Percentiles rank a stretch among this genome's conserved stretches.
These are phyloP conservation scores for Spicauda simplicius DNA, from an alignment of 2,888 invertebrate genomes.

Conservation along the genomic window DNA sequence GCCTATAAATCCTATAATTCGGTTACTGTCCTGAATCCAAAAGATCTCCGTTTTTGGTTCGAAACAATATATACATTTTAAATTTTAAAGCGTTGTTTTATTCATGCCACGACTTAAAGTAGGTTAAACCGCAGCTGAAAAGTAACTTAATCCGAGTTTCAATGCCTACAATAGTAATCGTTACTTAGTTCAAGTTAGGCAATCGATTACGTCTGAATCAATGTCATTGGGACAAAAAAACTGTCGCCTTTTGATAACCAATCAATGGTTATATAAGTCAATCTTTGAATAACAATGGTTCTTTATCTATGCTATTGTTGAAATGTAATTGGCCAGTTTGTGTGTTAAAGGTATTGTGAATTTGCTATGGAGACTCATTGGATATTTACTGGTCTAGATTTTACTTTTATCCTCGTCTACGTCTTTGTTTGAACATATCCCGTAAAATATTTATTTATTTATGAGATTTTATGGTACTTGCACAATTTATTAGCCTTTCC, in stretches of 20 bases:
- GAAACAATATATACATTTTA: not conserved
- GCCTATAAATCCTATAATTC: too few species aligned
- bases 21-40: too few species aligned
- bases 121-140: slow-evolving; percentile 27
- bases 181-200: slow-evolving; percentile 5
- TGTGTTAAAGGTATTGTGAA: not conserved
- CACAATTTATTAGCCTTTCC: too few species aligned
- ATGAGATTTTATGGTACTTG: too few species aligned
- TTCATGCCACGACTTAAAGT: slow-evolving; percentile 7
- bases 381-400: too few species aligned
- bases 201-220: slow-evolving; percentile 5
- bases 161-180: slow-evolving; percentile 16
- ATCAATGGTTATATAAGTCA: not conserved
- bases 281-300: not conserved
- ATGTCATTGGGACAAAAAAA: not conserved
- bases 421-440: not conserved
- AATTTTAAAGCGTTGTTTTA: not conserved
- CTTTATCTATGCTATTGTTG: not conserved
- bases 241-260: not conserved
- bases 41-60: not conserved
- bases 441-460: not conserved
- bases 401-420: not conserved
- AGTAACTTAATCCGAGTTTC: slow-evolving; percentile 20
- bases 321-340: not conserved
- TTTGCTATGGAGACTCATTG: not conserved